Conservation (phyloP, 2,797 vertebrate species). For the Fundulus diaphanus region DNA sequence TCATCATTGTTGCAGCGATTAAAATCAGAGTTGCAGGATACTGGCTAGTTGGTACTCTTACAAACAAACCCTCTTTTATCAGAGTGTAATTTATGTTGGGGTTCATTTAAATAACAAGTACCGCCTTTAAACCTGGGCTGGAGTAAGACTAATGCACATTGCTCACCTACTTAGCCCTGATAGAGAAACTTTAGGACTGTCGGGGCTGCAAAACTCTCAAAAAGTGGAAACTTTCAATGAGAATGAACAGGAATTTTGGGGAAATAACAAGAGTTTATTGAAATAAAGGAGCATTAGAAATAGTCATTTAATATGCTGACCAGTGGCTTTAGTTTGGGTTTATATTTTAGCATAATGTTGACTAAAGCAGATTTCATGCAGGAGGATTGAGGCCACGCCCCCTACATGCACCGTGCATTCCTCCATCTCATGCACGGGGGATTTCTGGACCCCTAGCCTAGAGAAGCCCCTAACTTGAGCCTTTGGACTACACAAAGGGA, state of each 20-base stretch:
- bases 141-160: no score
- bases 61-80: neutral
- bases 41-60: neutral
- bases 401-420: no score
- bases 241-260: neutral
- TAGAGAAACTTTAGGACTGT: neutral
- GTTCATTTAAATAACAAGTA: no score
- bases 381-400: no score
- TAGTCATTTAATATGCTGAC: neutral
- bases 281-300: no score
- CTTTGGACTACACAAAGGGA: neutral
- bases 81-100: neutral
- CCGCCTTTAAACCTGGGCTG: no score
- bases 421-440: neutral
- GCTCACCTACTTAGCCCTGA: no score
- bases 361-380: no score
- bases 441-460: neutral
- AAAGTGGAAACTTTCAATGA: neutral
- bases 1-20: conserved; percentile 9
- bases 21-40: neutral
- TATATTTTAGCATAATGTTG: neutral
- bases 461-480: neutral
- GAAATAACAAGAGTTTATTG: no score
- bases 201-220: neutral
- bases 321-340: neutral